phyloP scores from a whole-genome alignment of 1,140 invertebrate species.

The Chymomyza costata region DNA sequence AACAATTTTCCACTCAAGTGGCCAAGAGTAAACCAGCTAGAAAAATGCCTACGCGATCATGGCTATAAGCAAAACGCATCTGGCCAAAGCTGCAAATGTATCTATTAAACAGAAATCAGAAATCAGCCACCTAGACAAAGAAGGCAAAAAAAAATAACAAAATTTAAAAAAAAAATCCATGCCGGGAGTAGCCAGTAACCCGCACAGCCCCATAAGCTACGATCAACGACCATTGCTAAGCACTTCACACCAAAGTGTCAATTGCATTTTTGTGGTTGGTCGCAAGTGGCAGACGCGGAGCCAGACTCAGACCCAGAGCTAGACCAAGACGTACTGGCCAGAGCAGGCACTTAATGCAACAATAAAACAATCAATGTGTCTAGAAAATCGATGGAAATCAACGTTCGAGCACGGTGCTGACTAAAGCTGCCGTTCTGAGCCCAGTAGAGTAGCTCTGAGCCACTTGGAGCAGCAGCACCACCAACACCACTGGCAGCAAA shows the following conservation, averaged over 20 bases:
- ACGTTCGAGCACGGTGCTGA: too few relatives aligned
- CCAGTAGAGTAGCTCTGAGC: constrained; percentile 23
- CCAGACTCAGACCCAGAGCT: neutral
- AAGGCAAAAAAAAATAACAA: constrained; percentile 1
- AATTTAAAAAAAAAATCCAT: neutral
- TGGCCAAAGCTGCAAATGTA: constrained; percentile 58
- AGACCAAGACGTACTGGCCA: constrained; percentile 10
- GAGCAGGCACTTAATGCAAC: constrained; percentile 63
- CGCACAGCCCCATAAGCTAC: constrained; percentile 17
- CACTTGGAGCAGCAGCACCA: neutral
- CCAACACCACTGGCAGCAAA: constrained; percentile 32
- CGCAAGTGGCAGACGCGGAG: constrained; percentile 25
- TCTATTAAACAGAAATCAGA: constrained; percentile 70
- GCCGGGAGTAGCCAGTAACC: neutral
- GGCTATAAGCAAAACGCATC: constrained; percentile 41
- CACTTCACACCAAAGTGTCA: constrained; percentile 71
- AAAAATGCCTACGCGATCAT: constrained; percentile 51
- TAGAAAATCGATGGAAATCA: constrained; percentile 71
- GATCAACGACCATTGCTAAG: constrained; percentile 48
- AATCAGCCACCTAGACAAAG: constrained; percentile 4
- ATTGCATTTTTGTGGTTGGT: constrained; percentile 70
- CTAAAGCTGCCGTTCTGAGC: constrained; percentile 5
- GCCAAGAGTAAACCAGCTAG: constrained; percentile 54
- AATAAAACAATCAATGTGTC: constrained; percentile 72
- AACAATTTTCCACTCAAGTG: constrained; percentile 70